Conservation (phyloP, 2,797 vertebrate genomes). For the Eutrigla gurnardus region DNA sequence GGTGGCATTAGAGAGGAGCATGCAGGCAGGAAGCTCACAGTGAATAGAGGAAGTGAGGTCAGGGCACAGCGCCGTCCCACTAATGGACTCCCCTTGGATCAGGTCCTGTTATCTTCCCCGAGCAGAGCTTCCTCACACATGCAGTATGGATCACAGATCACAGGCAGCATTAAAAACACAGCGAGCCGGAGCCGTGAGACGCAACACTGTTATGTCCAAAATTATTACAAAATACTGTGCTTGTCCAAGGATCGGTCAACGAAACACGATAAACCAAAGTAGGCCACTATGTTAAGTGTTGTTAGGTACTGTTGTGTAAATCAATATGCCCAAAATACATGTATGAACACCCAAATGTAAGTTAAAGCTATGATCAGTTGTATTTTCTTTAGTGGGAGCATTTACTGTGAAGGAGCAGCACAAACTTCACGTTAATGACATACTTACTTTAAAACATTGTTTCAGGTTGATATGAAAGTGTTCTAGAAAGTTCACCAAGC, state of each 20-base stretch:
- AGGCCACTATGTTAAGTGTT: not conserved
- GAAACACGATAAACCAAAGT: not conserved
- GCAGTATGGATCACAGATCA: constrained; percentile 52
- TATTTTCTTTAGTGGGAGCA: not conserved
- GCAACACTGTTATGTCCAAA: constrained; percentile 6
- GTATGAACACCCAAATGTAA: not conserved
- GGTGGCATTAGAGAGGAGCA: constrained; percentile 60
- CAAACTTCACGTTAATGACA: not conserved
- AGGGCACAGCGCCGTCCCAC: constrained; percentile 68
- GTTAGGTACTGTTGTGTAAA: not conserved
- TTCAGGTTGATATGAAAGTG: not conserved
- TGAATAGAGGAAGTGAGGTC: constrained; percentile 84
- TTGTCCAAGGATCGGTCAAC: not conserved
- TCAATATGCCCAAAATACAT: not conserved
- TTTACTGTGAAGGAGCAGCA: not conserved
- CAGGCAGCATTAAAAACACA: constrained; percentile 37
- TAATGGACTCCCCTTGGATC: constrained; percentile 71
- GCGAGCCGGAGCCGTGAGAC: constrained; percentile 15
- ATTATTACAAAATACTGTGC: not conserved
- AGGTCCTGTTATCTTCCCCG: constrained; percentile 73
- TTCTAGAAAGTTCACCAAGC: not conserved
- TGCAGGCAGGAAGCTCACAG: constrained; percentile 76
- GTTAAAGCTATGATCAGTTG: not conserved
- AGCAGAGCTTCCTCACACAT: constrained; percentile 77
- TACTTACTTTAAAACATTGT: not conserved